A percentile compares a stretch with the other conserved stretches of the same genome.
Evolutionary conservation across 2,113 vertebrate species (phyloP).

Genomic region (Felis chaus): DNA sequence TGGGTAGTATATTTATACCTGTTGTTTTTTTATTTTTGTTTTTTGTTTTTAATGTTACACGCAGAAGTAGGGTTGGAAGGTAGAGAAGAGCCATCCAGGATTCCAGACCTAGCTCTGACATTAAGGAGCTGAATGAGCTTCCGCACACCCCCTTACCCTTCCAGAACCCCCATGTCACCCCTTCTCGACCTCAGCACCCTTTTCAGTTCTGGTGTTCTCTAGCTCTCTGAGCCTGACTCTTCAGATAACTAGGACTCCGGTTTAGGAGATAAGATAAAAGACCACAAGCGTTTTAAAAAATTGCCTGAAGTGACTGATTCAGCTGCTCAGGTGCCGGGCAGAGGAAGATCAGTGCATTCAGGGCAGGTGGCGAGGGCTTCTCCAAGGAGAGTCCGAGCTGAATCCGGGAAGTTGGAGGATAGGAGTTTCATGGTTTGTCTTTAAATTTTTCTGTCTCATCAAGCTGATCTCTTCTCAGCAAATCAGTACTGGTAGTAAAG

Average conservation of each 20-base stretch:
- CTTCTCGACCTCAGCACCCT: background rate
- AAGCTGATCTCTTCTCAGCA: background rate
- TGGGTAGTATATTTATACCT: background rate
- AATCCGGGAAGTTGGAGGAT: background rate
- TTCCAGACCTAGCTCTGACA: background rate
- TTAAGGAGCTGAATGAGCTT: background rate
- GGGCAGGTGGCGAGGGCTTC: background rate
- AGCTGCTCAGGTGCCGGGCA: background rate
- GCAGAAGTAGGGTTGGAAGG: background rate
- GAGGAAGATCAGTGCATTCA: too few species aligned
- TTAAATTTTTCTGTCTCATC: background rate
- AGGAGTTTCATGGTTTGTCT: background rate
- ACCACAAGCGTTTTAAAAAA: background rate
- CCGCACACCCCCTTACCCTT: background rate
- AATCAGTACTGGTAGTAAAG: background rate
- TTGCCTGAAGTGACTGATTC: background rate
- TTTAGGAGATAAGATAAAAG: background rate
- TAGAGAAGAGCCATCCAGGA: background rate
- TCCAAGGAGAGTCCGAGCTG: background rate
- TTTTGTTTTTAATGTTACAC: background rate
- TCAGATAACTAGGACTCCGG: background rate
- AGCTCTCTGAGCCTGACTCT: background rate
- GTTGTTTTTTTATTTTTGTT: too few species aligned
- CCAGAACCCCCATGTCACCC: background rate
- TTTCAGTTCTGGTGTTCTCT: background rate